Evolutionary conservation across 2,797 vertebrate genomes (phyloP), one percentile per base, ranked within the genome.

Genomic region (Tragelaphus eurycerus): DNA sequence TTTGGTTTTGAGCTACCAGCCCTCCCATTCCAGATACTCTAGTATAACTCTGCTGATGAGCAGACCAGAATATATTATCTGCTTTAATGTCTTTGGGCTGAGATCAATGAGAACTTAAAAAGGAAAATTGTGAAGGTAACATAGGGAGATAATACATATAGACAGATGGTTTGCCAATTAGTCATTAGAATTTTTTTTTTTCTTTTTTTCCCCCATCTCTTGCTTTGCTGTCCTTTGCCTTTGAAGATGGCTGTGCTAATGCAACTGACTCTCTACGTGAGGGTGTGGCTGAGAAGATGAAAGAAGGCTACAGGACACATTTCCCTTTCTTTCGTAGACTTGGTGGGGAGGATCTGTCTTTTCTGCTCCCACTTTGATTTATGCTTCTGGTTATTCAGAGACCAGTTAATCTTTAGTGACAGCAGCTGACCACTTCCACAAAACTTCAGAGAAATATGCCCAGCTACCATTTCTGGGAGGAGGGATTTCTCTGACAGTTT

Each of bases 81-180:
- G 87, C 92, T 95, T 97, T 95, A 96, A 97, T 95, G 97, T 97
- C 94, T 96, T 97, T 2, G 2, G 86, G 59, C 62, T 97, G 89
- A 97, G 76, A 97, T 98, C 97, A 97, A 84, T 86, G 91, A 96
- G 60, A 95, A 98, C 96, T 98, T 97, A 90, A 97, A 98, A 97
- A 97, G 95, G 60, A 90, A 97, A 96, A 89, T 16, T 71, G 93
- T 83, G 89, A 97, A 88, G 96, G 94, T 97, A 97, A 90, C 93
- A 95, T 17, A 96, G 74, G 34, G 94, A 97, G 86, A 95, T 96
- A 96, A 96, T 89, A 95, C 94, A 96, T 96, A 92, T 46, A 96
- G 97, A 96, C 98, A 98, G 97, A 98, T 96, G 97, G 96, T 82
- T 96, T 92, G 93, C 97, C 96, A 97, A 97, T 98, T 98, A 97